Evolutionary conservation across 2,797 vertebrate genomes (phyloP), one percentile per base, ranked within the genome.

Genomic region (Babyrousa celebensis): DNA sequence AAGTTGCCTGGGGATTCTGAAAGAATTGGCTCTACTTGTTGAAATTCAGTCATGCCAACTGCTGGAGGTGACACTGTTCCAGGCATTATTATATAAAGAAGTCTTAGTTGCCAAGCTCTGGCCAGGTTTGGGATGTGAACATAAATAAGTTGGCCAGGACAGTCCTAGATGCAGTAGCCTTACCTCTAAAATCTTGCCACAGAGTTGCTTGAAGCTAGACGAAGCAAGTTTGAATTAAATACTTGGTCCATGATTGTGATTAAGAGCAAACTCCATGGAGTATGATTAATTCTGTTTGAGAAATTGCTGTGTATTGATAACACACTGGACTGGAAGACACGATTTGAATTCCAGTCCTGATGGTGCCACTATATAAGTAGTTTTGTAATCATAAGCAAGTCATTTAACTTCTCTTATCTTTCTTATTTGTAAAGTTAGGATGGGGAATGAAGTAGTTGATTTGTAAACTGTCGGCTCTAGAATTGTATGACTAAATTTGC

Each of bases 401-500:
- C 75, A 56, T 58, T 92, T 75, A 74, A 32, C 23, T 71, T 80
- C 52, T 67, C n/a, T 89, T 23, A 75, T 15, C 18, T 91, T 92
- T 94, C 60, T 74, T 72, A 52, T 83, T 48, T 91, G 7, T 91
- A 70, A 85, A 75, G 65, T 80, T 85, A 72, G 21, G 80, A 48
- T 83, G 25, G 25, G 15, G 20, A 80, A 52, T 68, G 70, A 85
- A 79, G 78, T 87, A 58, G 67, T 79, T 94, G 52, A 78, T 87
- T 29, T 96, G 21, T 79, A 93, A 95, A 86, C 65, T 74, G 25
- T 56, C 29, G 48, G 25, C 62, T 95, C 56, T 89, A 83, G 77
- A 91, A 68, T 48, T 43, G 83, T 89, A 43, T 71, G 32, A 71
- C 71, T 86, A 32, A 65, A 88, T 67, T 48, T 88, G 20, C 12